Evolutionary conservation across 2,113 vertebrate genomes (phyloP), one percentile per base, ranked within the genome.

Genomic region (Xyliphius kryptos): DNA sequence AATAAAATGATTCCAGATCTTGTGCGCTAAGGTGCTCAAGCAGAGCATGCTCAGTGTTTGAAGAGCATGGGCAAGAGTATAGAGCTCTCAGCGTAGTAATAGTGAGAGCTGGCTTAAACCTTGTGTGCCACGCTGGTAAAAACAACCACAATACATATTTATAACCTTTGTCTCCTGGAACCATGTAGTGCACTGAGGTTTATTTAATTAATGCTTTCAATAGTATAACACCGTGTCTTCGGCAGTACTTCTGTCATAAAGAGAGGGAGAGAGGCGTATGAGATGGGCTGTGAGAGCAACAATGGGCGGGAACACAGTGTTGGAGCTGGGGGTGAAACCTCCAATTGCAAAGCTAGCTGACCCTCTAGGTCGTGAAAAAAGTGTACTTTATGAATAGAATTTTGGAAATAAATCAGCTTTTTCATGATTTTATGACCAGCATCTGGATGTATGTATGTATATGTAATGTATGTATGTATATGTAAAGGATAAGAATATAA

Each of bases 141-240:
- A 49, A 60, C 40, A 10, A 59, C 61, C 48, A 9, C 48, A 71
- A 43, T 44, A 54, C 48, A 26, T 43, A 73, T 66, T 73, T 71
- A 73, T n/a, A n/a, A 12, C 21, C 61, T 50, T 56, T n/a, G 60
- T 65, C 61, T 67, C 57, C 26, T 46, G n/a, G 21, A 36, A 52
- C 32, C 22, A 9, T 70, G 73, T 73, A 73, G 53, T 21, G 13
- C 32, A 19, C 16, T 57, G 62, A 56, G 57, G 62, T 50, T 68
- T 15, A 36, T 62, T 61, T 70, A 61, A 67, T 67, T 56, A 56
- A 51, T 38, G 12, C 58, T 57, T 53, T 67, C 51, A 16, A 43
- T 15, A 53, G 26, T 37, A 46, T 56, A 61, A 38, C 55, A 67
- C 46, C 38, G 22, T 13, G 41, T 62, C 38, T 48, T 17, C 47